Evolutionary conservation across 2,888 invertebrate genomes (phyloP).

Genomic region (Stenoptilia bipunctidactyla): DNA sequence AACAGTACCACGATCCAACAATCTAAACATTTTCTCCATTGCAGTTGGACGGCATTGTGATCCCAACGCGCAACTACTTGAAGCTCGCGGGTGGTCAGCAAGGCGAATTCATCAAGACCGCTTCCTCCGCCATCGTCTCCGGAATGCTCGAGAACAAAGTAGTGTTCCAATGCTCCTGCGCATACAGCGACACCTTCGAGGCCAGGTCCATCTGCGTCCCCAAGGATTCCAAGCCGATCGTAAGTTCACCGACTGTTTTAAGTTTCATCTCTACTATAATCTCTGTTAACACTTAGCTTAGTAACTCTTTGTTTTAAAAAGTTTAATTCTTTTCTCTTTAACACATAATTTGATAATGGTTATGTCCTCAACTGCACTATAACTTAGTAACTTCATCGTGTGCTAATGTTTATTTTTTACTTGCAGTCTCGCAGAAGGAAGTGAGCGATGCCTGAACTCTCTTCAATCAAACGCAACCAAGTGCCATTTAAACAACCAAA

Average conservation of each 20-base stretch:
- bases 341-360: too few species aligned
- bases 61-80: conserved; percentile 73
- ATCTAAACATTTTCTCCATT: too few species aligned
- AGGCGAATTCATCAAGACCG: conserved; percentile 73
- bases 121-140: conserved; percentile 51
- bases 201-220: conserved; percentile 40
- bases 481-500: background rate
- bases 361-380: too few species aligned
- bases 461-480: too few species aligned
- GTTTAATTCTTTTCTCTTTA: background rate
- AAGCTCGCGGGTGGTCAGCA: conserved; percentile 66
- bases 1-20: too few species aligned
- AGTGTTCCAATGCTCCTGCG: conserved; percentile 56
- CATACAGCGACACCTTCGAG: conserved; percentile 34
- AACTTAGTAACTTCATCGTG: too few species aligned
- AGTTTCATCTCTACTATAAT: background rate
- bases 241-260: conserved; percentile 20
- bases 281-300: background rate
- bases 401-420: too few species aligned
- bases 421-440: background rate
- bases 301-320: background rate
- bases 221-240: conserved; percentile 45
- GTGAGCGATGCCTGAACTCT: background rate
- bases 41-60: conserved; percentile 75
- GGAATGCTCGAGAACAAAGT: conserved; percentile 37